phyloP scores from a whole-genome alignment of 2,113 vertebrate species.

The Gambusia affinis region DNA sequence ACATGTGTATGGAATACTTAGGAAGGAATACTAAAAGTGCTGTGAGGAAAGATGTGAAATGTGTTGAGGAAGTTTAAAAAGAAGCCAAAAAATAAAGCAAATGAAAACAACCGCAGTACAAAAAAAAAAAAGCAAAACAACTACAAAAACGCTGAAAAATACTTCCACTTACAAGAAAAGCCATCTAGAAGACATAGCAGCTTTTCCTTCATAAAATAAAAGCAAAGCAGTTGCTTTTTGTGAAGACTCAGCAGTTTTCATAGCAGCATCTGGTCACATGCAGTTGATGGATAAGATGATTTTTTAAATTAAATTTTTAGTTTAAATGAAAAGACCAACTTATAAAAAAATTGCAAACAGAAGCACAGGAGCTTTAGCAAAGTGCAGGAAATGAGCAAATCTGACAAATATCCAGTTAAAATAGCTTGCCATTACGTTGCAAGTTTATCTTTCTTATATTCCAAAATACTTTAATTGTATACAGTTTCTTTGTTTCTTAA shows the following conservation, averaged over 20 bases:
- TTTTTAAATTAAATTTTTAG: constrained; percentile 9
- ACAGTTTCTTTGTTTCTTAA: background rate
- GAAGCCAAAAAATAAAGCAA: background rate
- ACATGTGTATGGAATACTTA: background rate
- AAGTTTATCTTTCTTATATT: background rate
- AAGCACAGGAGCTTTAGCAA: constrained; percentile 39
- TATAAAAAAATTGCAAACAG: constrained; percentile 12
- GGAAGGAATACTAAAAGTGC: background rate
- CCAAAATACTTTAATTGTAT: background rate
- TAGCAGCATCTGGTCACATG: constrained; percentile 31
- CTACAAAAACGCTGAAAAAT: background rate
- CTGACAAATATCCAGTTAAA: background rate
- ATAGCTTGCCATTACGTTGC: background rate
- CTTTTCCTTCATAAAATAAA: background rate
- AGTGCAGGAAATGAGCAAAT: constrained; percentile 2
- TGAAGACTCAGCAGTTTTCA: constrained; percentile 30
- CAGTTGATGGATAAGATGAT: constrained; percentile 18
- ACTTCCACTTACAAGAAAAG: background rate
- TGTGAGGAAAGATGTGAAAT: background rate
- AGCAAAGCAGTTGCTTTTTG: background rate
- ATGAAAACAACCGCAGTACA: background rate
- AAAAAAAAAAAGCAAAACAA: no score
- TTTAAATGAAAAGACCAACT: constrained; percentile 19
- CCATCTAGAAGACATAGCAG: background rate
- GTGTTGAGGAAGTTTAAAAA: background rate